Base-by-base conservation (phyloP, 1,140 invertebrate species). In the Aleiodes sp. region DNA sequence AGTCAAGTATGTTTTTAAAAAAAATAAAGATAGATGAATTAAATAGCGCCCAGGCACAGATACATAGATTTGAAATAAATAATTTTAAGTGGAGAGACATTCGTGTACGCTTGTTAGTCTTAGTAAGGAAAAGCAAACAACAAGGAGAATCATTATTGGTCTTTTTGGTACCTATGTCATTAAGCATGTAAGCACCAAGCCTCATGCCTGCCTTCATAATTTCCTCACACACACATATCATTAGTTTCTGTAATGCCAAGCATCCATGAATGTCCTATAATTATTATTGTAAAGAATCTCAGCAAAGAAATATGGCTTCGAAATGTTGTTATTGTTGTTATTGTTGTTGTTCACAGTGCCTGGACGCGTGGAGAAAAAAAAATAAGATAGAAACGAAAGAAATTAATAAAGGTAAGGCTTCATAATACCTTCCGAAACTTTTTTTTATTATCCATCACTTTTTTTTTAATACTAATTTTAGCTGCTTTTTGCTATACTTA, bases 81-180 rank as follows among this genome's bases (percentile, higher is more conserved):
- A 43, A 39, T n/a, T 39, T 43, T 43, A 64, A 41, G 41, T 14
- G 14, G 28, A 28, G 31, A 46, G 41, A 28, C 57, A 35, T 43
- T 64, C 43, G 62, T 64, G 62, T 43, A 43, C 62, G 62, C 62
- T 64, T 64, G 62, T 43, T 64, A 64, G 62, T 24, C 12, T 19
- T 52, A 43, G 35, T 26, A 64, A 26, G 10, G 24, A 43, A 2
- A 26, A 35, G 28, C 3, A 29, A 43, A 63, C 4, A 39, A 46
- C 14, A 3, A 14, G 7, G 24, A 9, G 10, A 21, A 39, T 39
- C 33, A 19, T 62, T 62, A 35, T 7, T 35, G 12, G n/a, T 46
- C 46, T 52, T 52, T 43, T 52, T 52, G 57, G 57, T 62, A 39
- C 21, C 24, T 64, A 46, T 46, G 39, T 21, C 28, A 26, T 64